A percentile compares a stretch with the other conserved stretches of the same genome.
Evolutionary conservation across 1,140 invertebrate species (phyloP).

Genomic region (Hycleus cichorii): DNA sequence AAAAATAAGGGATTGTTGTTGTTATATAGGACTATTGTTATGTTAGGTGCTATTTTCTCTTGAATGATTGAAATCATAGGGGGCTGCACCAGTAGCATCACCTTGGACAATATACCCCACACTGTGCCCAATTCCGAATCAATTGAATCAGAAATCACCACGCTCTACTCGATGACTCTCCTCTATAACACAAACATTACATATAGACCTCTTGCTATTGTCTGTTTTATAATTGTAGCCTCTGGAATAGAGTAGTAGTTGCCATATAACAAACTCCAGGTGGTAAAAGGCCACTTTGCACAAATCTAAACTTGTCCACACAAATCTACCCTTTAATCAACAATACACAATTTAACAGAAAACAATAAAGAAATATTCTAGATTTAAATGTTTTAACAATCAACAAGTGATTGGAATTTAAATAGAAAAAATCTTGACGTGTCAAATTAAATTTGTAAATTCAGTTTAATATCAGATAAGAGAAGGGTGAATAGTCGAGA

Average conservation of each 20-base stretch:
- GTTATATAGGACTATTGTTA: too few species aligned
- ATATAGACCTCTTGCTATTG: conserved; percentile 21
- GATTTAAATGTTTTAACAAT: too few species aligned
- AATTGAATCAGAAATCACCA: conserved; percentile 37
- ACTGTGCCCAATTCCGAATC: conserved; percentile 36
- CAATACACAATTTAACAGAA: neutral
- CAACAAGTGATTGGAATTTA: too few species aligned
- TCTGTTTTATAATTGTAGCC: conserved; percentile 38
- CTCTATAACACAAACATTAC: conserved; percentile 12
- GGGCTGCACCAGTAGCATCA: too few species aligned
- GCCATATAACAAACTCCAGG: conserved; percentile 30
- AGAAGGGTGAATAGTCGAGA: too few species aligned
- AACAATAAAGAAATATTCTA: neutral
- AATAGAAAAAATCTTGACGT: too few species aligned
- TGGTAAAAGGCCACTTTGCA: conserved; percentile 37
- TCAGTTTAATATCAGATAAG: too few species aligned
- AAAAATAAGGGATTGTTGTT: too few species aligned
- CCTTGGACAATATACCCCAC: conserved; percentile 29
- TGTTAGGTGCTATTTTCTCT: too few species aligned
- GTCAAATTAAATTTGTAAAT: too few species aligned
- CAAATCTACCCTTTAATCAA: neutral
- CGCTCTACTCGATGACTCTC: conserved; percentile 31
- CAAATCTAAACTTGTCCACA: conserved; percentile 4
- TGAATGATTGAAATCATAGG: too few species aligned
- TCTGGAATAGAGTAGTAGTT: conserved; percentile 33